phyloP scores from a whole-genome alignment of 2,888 invertebrate genomes.

The Orchesellides sinensis region DNA sequence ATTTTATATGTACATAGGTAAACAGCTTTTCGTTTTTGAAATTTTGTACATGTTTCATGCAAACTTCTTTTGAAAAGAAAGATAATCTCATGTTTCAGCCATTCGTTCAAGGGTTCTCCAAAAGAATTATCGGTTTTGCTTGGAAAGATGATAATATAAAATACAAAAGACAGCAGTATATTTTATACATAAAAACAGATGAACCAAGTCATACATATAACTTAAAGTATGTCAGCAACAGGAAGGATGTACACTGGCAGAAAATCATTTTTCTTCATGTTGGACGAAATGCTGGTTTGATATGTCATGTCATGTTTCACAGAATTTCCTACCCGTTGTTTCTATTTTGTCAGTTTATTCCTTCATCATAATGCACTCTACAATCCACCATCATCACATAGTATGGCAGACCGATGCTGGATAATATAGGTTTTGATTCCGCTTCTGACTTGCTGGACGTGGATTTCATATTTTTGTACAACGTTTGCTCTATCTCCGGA shows the following conservation, averaged over 20 bases:
- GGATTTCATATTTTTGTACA: conserved; percentile 19
- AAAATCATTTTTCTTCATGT: background rate
- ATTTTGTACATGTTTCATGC: conserved; percentile 1
- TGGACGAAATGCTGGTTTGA: too few relatives aligned
- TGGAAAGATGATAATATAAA: background rate
- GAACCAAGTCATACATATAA: background rate
- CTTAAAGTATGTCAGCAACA: background rate
- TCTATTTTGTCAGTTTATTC: background rate
- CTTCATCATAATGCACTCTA: conserved; percentile 1
- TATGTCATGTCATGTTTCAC: background rate
- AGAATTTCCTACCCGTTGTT: background rate
- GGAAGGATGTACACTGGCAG: background rate
- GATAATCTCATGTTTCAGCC: background rate
- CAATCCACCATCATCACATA: background rate
- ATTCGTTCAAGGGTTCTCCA: background rate
- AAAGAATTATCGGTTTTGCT: background rate
- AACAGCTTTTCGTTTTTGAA: too few relatives aligned
- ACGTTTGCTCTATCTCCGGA: too few relatives aligned
- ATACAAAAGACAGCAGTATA: background rate
- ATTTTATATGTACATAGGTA: conserved; percentile 20
- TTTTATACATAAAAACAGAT: background rate
- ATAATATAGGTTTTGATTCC: conserved; percentile 6
- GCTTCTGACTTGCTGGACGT: conserved; percentile 8
- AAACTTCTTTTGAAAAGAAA: background rate
- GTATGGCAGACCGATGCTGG: background rate